A percentile compares a stretch with the other conserved stretches of the same genome.
These are phyloP conservation scores for Squalus acanthias DNA, from an alignment of 2,797 vertebrate genomes.

Conservation along the genomic window DNA sequence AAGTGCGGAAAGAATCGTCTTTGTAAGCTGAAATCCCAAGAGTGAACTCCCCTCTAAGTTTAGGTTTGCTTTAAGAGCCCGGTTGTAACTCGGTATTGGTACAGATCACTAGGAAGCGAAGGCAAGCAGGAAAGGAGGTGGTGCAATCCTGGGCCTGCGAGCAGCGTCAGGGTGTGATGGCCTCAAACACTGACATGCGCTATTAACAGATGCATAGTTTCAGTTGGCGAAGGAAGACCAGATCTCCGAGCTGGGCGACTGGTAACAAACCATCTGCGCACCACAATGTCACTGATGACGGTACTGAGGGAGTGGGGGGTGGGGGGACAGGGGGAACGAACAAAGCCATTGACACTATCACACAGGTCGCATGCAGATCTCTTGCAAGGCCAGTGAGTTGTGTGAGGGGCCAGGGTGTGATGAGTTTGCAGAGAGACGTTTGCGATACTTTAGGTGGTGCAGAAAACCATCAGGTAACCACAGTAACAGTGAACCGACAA, in stretches of 20 bases:
- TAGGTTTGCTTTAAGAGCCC: background rate
- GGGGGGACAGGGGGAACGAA: no score
- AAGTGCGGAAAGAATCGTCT: background rate
- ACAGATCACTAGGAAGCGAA: background rate
- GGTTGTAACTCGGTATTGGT: background rate
- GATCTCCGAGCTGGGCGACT: background rate
- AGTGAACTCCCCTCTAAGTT: background rate
- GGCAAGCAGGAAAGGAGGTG: background rate
- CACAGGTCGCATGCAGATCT: conserved; percentile 3
- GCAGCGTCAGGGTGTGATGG: background rate
- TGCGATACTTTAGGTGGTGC: background rate
- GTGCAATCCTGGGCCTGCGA: background rate
- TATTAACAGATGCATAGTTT: background rate
- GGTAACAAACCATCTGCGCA: background rate
- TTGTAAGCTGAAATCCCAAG: no score
- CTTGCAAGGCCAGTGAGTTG: background rate
- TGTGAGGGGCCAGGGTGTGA: background rate
- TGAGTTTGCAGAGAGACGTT: background rate
- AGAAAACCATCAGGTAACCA: background rate
- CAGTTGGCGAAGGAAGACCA: background rate
- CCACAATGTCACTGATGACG: background rate
- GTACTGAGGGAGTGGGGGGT: no score
- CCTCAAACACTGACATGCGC: background rate
- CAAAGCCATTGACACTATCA: background rate
- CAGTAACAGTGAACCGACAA: background rate